phyloP scores from a whole-genome alignment of 2,888 invertebrate genomes.

The Sphaerophoria taeniata region DNA sequence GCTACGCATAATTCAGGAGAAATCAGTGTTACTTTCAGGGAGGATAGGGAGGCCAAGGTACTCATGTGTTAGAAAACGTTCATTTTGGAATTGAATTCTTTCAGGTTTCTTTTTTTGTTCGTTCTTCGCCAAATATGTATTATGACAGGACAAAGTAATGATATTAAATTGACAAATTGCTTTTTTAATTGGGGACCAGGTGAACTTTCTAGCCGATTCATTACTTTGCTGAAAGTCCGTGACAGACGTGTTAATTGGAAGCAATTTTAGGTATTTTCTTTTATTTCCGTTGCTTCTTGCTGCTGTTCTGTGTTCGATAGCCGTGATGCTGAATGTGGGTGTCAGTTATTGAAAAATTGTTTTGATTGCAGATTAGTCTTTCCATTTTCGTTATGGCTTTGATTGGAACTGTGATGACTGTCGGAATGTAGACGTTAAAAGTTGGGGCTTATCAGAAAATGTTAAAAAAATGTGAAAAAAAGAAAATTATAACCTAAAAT shows the following conservation, averaged over 20 bases:
- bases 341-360: slow-evolving; percentile 58
- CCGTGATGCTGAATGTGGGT: slow-evolving; percentile 1
- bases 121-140: slow-evolving; percentile 15
- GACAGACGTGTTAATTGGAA: slow-evolving; percentile 68
- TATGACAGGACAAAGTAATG: slow-evolving; percentile 65
- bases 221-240: slow-evolving; percentile 43
- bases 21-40: slow-evolving; percentile 43
- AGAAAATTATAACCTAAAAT: no score
- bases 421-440: background rate
- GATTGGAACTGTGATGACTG: slow-evolving; percentile 10
- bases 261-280: slow-evolving; percentile 64
- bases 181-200: slow-evolving; percentile 73
- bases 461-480: background rate
- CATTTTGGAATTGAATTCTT: slow-evolving; percentile 55
- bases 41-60: no score
- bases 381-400: slow-evolving; percentile 25
- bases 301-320: background rate
- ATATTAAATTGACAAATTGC: slow-evolving; percentile 72
- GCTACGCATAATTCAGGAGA: slow-evolving; percentile 69
- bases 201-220: slow-evolving; percentile 61
- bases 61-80: slow-evolving; percentile 59
- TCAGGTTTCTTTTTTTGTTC: background rate
- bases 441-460: background rate
- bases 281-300: slow-evolving; percentile 40
- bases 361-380: slow-evolving; percentile 39